phyloP scores from a whole-genome alignment of 1,140 invertebrate genomes.

The Drosophila murphyi region DNA sequence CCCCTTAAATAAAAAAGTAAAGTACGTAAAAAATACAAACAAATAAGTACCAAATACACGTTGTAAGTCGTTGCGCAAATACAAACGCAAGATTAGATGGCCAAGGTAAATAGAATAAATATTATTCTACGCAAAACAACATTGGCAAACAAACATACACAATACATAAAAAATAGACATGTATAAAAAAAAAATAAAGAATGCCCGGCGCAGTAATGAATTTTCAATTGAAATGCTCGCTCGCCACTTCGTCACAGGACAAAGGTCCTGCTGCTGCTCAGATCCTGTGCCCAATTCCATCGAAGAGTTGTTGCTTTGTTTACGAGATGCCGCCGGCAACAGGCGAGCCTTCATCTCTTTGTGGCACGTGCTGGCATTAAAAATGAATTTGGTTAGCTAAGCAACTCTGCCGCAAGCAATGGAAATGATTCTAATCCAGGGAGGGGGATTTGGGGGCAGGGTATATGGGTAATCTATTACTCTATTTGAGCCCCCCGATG shows the following conservation, averaged over 20 bases:
- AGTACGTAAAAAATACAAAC: constrained; percentile 10
- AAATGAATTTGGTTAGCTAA: constrained; percentile 63
- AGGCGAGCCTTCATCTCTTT: constrained; percentile 39
- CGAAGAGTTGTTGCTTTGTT: constrained; percentile 52
- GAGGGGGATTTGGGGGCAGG: background rate
- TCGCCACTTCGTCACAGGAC: constrained; percentile 6
- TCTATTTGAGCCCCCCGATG: constrained; percentile 30
- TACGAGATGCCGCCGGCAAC: constrained; percentile 50
- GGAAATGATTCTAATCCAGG: constrained; percentile 36
- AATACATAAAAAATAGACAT: constrained; percentile 33
- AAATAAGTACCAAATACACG: constrained; percentile 5
- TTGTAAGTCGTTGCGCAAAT: constrained; percentile 18
- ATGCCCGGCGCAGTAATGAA: constrained; percentile 56
- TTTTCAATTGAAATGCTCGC: constrained; percentile 57
- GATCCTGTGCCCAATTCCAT: constrained; percentile 33
- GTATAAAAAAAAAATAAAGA: constrained; percentile 9
- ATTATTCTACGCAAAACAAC: constrained; percentile 56
- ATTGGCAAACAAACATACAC: constrained; percentile 31
- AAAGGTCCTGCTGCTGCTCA: background rate
- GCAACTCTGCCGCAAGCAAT: constrained; percentile 7
- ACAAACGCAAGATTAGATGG: constrained; percentile 7
- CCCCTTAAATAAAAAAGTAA: constrained; percentile 12
- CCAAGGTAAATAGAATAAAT: constrained; percentile 67
- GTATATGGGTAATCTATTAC: constrained; percentile 9
- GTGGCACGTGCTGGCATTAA: constrained; percentile 68